Evolutionary conservation across 2,888 invertebrate species (phyloP), one percentile per base, ranked within the genome.

Genomic region (Thymelicus sylvestris): DNA sequence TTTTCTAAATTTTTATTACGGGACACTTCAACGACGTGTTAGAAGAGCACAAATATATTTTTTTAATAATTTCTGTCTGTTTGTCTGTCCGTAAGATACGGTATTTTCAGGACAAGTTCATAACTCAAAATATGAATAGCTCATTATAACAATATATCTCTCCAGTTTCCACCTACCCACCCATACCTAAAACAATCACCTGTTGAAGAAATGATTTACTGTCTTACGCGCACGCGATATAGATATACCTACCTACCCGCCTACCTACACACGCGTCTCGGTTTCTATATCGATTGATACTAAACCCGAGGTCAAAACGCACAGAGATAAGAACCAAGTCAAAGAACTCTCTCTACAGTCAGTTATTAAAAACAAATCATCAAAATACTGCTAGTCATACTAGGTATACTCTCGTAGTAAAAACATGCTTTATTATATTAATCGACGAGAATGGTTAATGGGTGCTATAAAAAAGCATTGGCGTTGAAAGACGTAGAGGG

Each of bases 401-500:
- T 72, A 19, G 19, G 19, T 19, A 74, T 55, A 24, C 55, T 24
- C 55, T 24, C 72, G 74, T 73, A 74, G 76, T 81, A 83, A 81
- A 80, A 67, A 92, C 86, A 91, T 92, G 91, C 87, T 90, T 85
- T 65, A 86, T 89, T 91, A 91, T 89, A 91, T 90, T 91, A 89
- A 90, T 90, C 88, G 89, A 84, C 86, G 88, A 90, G 88, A 84
- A 87, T 85, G 87, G 86, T 90, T 92, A 91, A 92, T 90, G 89
- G 88, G 84, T 78, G 86, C 90, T 89, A 87, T 92, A 91, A 92
- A 93, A 92, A 92, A 92, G 90, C 89, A 87, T 85, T 84, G 89
- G 91, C 91, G 93, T 92, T 88, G 92, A 92, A 92, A 93, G 93
- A 92, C 89, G 90, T 85, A 89, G 90, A 89, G 90, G 91, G 89